These are phyloP conservation scores for Corythornis vintsioides DNA, from an alignment of 2,113 vertebrate genomes.

Conservation along the genomic window DNA sequence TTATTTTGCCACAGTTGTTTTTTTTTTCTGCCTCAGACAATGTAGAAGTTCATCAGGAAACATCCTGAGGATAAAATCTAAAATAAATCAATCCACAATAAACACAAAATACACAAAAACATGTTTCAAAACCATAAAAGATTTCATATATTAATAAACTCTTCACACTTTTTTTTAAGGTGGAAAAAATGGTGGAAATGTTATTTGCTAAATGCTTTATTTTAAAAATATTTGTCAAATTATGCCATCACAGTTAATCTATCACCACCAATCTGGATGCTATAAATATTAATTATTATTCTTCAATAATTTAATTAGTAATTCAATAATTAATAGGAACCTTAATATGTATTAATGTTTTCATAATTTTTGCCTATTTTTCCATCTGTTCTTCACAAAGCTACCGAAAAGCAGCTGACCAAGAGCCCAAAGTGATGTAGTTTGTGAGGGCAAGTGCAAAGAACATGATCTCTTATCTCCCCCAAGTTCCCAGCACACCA, in stretches of 20 bases:
- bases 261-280: slow-evolving; percentile 2
- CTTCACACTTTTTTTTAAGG: background rate
- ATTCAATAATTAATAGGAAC: slow-evolving; percentile 29
- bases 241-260: slow-evolving; percentile 1
- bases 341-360: background rate
- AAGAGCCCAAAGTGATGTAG: accelerated
- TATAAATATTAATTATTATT: slow-evolving; percentile 57
- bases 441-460: background rate
- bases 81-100: background rate
- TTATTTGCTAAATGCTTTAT: slow-evolving; percentile 38
- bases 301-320: slow-evolving; percentile 16
- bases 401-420: background rate
- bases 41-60: background rate
- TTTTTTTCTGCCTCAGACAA: slow-evolving; percentile 1
- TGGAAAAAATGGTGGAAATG: slow-evolving; percentile 2
- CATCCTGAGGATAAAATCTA: slow-evolving; percentile 1
- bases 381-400: background rate
- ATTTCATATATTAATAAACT: background rate
- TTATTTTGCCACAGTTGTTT: slow-evolving; percentile 12
- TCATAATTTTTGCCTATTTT: background rate
- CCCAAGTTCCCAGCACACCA: background rate
- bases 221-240: slow-evolving; percentile 56
- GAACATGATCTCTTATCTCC: accelerated
- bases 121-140: background rate
- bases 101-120: slow-evolving; percentile 22